A percentile compares a stretch with the other conserved stretches of the same genome.
Conservation (phyloP, 1,140 invertebrate species). For the Cotesia vestalis region DNA sequence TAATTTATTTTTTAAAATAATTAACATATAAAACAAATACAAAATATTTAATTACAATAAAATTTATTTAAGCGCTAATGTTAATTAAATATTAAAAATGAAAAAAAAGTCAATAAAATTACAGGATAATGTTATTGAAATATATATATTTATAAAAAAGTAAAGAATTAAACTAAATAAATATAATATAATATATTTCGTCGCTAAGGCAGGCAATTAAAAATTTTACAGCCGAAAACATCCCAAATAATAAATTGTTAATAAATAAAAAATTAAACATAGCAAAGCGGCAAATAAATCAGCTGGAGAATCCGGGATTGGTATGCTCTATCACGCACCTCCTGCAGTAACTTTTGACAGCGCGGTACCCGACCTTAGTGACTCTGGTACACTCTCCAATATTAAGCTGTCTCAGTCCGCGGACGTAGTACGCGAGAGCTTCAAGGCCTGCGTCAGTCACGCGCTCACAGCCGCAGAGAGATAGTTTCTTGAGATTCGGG, state of each 20-base stretch:
- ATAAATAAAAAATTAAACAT: slow-evolving; percentile 9
- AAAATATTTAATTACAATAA: slow-evolving; percentile 2
- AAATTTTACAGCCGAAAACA: slow-evolving; percentile 32
- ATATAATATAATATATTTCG: slow-evolving; percentile 1
- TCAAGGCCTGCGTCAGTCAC: slow-evolving; percentile 88
- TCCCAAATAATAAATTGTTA: neutral
- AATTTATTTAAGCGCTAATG: slow-evolving; percentile 9
- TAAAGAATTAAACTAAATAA: too few relatives aligned
- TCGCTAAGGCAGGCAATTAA: slow-evolving; percentile 14
- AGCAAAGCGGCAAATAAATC: slow-evolving; percentile 33
- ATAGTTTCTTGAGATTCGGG: slow-evolving; percentile 89
- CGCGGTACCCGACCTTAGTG: slow-evolving; percentile 85
- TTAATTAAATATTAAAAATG: too few relatives aligned
- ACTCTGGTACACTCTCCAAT: slow-evolving; percentile 88
- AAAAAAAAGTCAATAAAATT: neutral
- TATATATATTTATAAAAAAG: neutral
- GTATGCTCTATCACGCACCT: slow-evolving; percentile 93
- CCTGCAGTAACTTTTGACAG: slow-evolving; percentile 90
- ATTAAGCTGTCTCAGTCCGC: slow-evolving; percentile 87
- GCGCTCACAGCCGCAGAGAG: slow-evolving; percentile 87
- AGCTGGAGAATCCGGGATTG: slow-evolving; percentile 85
- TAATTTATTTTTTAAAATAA: slow-evolving; percentile 2
- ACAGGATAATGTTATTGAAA: neutral
- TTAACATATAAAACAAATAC: neutral
- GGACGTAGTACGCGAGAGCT: slow-evolving; percentile 85